Evolutionary conservation across 2,888 invertebrate genomes (phyloP), one percentile per base, ranked within the genome.

Genomic region (Aricia artaxerxes): DNA sequence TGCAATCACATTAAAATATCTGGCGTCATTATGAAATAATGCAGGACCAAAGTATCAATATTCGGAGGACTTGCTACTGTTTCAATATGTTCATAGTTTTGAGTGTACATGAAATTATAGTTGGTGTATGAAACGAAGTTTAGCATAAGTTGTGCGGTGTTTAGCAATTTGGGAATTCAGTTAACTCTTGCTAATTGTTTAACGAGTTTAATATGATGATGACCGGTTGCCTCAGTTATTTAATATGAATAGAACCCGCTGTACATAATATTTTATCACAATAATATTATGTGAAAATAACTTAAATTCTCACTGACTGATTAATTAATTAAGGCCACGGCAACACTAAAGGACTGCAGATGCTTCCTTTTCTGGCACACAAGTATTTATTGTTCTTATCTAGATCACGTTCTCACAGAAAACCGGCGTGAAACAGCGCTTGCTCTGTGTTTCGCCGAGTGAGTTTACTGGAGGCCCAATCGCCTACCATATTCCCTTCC

Each of bases 61-160:
- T 81, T 81, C 80, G 79, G 78, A 76, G 81, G 81, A 79, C 79
- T 81, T 80, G 82, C 79, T 81, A 78, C 77, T 80, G 81, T 81
- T 82, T 83, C 82, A 82, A 81, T 83, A 82, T 82, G 81, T 80
- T 82, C 81, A 80, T 81, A 82, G 82, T 83, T 82, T 81, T 83
- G 82, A 82, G 81, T 81, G 81, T 82, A 78, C 81, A 82, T 83
- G 81, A 82, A 83, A 82, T 81, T 81, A 81, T 80, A 82, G 81
- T 82, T 82, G 77, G 78, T 78, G 80, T 79, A 82, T 80, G 81
- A 78, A 81, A 80, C 82, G 80, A 81, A 83, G 81, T 82, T 81
- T 73, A 81, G 78, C 80, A 78, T 80, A 82, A 83, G 80, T 81
- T 81, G 57, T 53, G 57, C 57, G 80, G 79, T 78, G 79, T 76